Base-by-base conservation (phyloP, 2,888 invertebrate genomes). In the Cylloceria caligata region DNA sequence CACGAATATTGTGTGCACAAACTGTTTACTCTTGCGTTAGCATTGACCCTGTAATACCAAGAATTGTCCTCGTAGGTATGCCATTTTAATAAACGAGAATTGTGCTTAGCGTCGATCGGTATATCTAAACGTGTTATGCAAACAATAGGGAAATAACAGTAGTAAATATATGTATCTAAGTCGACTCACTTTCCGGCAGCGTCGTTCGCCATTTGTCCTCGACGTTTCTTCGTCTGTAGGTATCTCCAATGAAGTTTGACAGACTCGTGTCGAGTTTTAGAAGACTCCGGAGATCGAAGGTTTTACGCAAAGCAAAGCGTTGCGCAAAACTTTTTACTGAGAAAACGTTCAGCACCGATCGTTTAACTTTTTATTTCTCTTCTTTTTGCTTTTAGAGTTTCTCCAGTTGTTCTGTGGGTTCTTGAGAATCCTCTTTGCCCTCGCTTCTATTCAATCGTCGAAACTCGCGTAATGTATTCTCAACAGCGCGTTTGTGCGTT, bases 171-270 rank as follows among this genome's bases (percentile, higher is more conserved):
- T 69, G 60, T 60, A 27, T 47, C 36, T 62, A 62, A 19, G 21
- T 69, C 49, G 69, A 86, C 86, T 86, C 71, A 86, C 86, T 83
- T 84, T 80, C 62, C 81, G 73, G 62, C 72, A 52, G 60, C 62
- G 72, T 85, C 84, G 62, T 80, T 86, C 60, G 83, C 85, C 85
- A 86, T 86, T 84, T 81, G 67, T 84, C 76, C 73, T 36, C 67
- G n/a, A 71, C 57, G 39, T 39, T 73, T 69, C 47, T 62, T 30
- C 62, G 68, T 36, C 60, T 67, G 62, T n/a, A 34, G 16, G 39
- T n/a, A 45, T 52, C 71, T 34, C 21, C 57, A 55, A 55, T 16
- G 49, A 71, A 64, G 67, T 57, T 57, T 36, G n/a, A n/a, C 30
- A 45, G 73, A 77, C 73, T 79, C 55, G 42, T 67, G 57, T 45